Evolutionary conservation across 1,140 invertebrate species (phyloP).

Genomic region (Orchesella cincta): DNA sequence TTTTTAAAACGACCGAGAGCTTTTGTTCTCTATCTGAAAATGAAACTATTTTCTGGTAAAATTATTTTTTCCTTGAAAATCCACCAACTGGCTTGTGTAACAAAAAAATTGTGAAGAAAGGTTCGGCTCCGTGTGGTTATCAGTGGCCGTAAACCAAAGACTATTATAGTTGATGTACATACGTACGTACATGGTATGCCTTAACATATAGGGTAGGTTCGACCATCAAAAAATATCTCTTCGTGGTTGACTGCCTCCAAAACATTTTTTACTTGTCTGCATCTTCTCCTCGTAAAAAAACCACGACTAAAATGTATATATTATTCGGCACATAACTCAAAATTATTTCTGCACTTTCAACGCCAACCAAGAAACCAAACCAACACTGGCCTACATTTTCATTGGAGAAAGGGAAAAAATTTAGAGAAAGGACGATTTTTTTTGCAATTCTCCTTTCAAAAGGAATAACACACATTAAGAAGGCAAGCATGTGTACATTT

Average conservation of each 20-base stretch:
- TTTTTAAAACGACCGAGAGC: too few species aligned
- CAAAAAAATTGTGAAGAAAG: too few species aligned
- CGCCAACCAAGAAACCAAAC: background rate
- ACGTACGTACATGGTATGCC: too few species aligned
- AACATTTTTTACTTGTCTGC: background rate
- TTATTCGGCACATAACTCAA: background rate
- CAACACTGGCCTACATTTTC: background rate
- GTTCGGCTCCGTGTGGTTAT: too few species aligned
- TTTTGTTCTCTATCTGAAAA: too few species aligned
- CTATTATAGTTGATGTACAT: too few species aligned
- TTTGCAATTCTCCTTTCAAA: background rate
- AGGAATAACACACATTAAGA: background rate
- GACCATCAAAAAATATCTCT: background rate
- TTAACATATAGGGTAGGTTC: background rate
- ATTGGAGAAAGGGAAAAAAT: background rate
- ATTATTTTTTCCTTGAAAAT: too few species aligned
- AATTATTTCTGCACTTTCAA: background rate
- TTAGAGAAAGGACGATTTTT: background rate
- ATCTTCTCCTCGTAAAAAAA: background rate
- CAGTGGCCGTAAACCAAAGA: too few species aligned
- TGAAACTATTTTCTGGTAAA: too few species aligned
- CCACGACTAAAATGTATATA: background rate
- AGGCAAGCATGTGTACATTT: background rate
- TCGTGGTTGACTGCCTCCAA: background rate
- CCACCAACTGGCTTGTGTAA: too few species aligned